These are phyloP conservation scores for Scolopax rusticola DNA, from an alignment of 2,797 vertebrate species.

Conservation along the genomic window DNA sequence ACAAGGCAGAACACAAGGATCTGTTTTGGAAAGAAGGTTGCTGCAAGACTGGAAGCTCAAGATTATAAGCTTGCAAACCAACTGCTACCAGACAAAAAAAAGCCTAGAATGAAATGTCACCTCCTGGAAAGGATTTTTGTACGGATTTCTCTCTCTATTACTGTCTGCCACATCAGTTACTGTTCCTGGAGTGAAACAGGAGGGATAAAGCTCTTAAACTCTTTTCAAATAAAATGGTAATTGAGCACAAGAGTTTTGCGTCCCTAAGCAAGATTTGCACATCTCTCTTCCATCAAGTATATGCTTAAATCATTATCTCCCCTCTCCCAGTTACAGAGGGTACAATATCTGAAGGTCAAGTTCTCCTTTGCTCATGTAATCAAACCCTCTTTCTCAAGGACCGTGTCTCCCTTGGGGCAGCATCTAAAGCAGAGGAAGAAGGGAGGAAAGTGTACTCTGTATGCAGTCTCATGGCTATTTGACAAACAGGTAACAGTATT, in stretches of 20 bases:
- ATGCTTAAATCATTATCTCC: neutral
- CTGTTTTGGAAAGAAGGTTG: neutral
- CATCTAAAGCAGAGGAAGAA: neutral
- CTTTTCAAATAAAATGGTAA: neutral
- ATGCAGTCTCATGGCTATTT: neutral
- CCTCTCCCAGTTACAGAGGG: neutral
- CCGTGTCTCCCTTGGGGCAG: neutral
- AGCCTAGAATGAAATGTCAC: neutral
- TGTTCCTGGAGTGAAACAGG: neutral
- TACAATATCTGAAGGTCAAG: constrained; percentile 1
- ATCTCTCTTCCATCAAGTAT: neutral
- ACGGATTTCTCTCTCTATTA: neutral
- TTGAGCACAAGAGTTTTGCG: neutral
- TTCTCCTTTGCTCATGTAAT: neutral
- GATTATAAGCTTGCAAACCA: neutral
- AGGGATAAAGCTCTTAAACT: neutral
- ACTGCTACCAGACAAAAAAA: neutral
- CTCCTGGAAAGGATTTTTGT: neutral
- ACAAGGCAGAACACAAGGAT: neutral
- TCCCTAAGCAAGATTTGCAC: neutral
- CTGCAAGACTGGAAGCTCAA: neutral
- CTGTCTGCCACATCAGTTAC: neutral
- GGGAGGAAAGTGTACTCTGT: neutral
- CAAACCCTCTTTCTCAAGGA: neutral
- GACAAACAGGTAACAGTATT: neutral